phyloP scores from a whole-genome alignment of 2,888 invertebrate species.

The Neria commutata region DNA sequence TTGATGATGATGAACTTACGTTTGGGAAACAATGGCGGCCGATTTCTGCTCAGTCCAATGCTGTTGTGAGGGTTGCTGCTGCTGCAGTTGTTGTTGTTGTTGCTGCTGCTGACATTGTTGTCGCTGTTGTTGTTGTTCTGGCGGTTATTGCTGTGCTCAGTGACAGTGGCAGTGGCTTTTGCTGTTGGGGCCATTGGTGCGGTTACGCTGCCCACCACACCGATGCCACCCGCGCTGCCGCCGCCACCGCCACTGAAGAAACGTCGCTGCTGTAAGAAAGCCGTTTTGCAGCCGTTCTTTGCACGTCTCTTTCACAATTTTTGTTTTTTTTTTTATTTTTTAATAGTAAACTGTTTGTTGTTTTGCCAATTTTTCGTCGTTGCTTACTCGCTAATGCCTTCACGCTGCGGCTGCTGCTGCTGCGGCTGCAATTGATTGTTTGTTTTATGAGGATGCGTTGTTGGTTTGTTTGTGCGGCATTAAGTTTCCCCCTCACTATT shows the following conservation, averaged over 20 bases:
- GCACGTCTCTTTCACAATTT: background rate
- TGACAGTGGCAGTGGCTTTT: constrained; percentile 1
- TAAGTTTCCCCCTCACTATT: too few species aligned
- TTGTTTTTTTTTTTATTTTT: background rate
- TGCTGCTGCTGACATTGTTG: constrained; percentile 23
- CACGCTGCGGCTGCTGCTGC: too few species aligned
- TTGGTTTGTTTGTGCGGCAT: too few species aligned
- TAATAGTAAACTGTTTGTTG: background rate
- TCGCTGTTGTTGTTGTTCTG: constrained; percentile 10
- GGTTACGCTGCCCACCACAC: constrained; percentile 13
- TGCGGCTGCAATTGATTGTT: too few species aligned
- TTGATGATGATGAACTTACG: constrained; percentile 41
- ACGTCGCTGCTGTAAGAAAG: constrained; percentile 48
- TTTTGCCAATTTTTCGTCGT: background rate
- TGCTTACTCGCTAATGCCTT: background rate
- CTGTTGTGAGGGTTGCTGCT: constrained; percentile 10
- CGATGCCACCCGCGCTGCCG: constrained; percentile 25
- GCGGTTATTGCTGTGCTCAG: constrained; percentile 23
- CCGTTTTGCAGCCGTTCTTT: constrained; percentile 39
- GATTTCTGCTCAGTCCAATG: constrained; percentile 26
- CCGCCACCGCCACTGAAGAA: constrained; percentile 41
- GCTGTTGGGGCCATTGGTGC: background rate
- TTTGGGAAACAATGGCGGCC: constrained; percentile 49
- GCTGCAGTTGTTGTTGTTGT: constrained; percentile 5
- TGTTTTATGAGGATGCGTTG: too few species aligned